Evolutionary conservation across 2,888 invertebrate genomes (phyloP).

Genomic region (Neoscelio sp.): DNA sequence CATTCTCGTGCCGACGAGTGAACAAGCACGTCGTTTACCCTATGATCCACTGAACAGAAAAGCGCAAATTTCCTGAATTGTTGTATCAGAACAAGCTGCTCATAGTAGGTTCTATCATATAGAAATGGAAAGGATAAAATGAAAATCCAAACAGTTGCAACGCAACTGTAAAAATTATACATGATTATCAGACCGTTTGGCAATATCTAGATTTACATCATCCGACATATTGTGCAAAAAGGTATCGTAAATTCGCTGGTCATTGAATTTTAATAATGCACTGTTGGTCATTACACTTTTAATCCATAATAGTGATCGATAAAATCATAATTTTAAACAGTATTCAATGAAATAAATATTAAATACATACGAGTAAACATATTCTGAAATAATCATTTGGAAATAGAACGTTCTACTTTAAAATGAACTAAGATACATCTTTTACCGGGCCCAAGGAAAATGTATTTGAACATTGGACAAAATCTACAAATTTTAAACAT

Average conservation of each 20-base stretch:
- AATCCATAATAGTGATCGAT: not conserved
- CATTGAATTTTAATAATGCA: conserved; percentile 40
- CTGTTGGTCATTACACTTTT: conserved; percentile 18
- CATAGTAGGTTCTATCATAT: conserved; percentile 16
- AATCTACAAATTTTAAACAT: too few relatives aligned
- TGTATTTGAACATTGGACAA: too few relatives aligned
- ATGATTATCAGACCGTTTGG: conserved; percentile 57
- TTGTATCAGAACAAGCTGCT: conserved; percentile 49
- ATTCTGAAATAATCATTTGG: too few relatives aligned
- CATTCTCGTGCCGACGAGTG: conserved; percentile 50
- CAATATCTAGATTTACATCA: conserved; percentile 57
- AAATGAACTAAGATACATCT: too few relatives aligned
- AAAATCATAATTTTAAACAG: conserved; percentile 13
- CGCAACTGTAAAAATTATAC: conserved; percentile 45
- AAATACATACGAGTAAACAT: too few relatives aligned
- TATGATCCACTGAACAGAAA: conserved; percentile 59
- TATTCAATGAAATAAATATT: too few relatives aligned
- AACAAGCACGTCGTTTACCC: conserved; percentile 53
- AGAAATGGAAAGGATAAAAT: conserved; percentile 34
- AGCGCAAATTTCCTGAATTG: conserved; percentile 59
- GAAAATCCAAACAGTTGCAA: conserved; percentile 32
- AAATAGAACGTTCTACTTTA: too few relatives aligned
- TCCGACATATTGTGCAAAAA: conserved; percentile 18
- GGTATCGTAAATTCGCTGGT: conserved; percentile 24
- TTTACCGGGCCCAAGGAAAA: too few relatives aligned